Base-by-base conservation (phyloP, 2,888 invertebrate genomes). In the Pyrrhosoma nymphula region DNA sequence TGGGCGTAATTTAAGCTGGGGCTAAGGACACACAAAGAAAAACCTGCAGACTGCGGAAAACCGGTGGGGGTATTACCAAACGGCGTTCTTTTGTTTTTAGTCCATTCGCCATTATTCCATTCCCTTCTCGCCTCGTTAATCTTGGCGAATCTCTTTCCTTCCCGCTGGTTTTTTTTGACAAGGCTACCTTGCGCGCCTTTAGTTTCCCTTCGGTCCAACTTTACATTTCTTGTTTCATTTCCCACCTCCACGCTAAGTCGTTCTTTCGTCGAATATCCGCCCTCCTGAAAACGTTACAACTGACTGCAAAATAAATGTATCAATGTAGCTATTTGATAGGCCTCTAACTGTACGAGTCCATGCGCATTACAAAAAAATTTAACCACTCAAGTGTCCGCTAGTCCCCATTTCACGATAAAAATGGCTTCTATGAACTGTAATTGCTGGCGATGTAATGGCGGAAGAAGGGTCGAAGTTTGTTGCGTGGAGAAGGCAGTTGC, bases 1-100 rank as follows among this genome's bases (percentile, higher is more conserved):
- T 69, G 69, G 69, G 69, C 69, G 69, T 69, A 69, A 69, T 69
- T 69, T 69, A 69, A 69, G 69, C n/a, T n/a, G 4, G 69, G 69
- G 69, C 69, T 26, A 69, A n/a, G 69, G 26, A n/a, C 69, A 69
- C 26, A 69, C 26, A 6, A 69, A 26, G 69, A 69, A 69, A 69
- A 69, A 69, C 26, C 26, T 69, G 69, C n/a, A 12, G n/a, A 69
- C 69, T 69, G 69, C 69, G 69, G 69, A 69, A 69, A 69, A 69
- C 69, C 69, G 69, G 69, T 26, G 69, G 69, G n/a, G 69, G 69
- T n/a, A 10, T n/a, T 69, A 69, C 69, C 69, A n/a, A 69, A 69
- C 69, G n/a, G 69, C 63, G 47, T 47, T 47, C 47, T 47, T 47
- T 47, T 47, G 47, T 47, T 47, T 47, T 47, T 2, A 47, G 47